phyloP scores from a whole-genome alignment of 1,140 invertebrate species.

The Ceratosolen solmsi region DNA sequence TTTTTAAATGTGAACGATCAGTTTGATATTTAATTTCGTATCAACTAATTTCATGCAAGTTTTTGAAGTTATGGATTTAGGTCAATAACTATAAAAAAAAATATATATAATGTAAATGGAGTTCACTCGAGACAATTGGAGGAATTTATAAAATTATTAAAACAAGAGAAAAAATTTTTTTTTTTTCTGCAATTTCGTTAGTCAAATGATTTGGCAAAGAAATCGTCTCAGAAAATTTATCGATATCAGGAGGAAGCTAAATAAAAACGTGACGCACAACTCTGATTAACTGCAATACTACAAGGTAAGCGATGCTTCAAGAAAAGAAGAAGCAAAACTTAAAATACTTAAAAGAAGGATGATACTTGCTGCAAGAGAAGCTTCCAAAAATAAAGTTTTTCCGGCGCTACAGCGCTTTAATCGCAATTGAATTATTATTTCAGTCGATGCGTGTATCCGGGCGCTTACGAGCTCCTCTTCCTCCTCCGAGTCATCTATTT shows the following conservation, averaged over 20 bases:
- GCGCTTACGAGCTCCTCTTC: constrained; percentile 27
- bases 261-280: neutral
- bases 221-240: neutral
- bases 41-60: no score
- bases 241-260: neutral
- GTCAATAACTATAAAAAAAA: no score
- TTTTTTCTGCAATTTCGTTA: no score
- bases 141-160: no score
- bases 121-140: no score
- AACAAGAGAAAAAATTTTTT: no score
- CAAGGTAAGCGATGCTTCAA: neutral
- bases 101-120: no score
- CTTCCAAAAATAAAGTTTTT: constrained; percentile 30
- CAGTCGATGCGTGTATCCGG: constrained; percentile 52
- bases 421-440: constrained; percentile 61
- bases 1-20: no score
- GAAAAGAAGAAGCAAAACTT: neutral
- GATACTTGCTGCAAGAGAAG: neutral
- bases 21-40: no score
- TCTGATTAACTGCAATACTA: no score
- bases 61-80: no score
- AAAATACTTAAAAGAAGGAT: neutral
- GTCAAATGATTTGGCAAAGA: no score
- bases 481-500: constrained; percentile 41
- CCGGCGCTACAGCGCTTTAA: constrained; percentile 44